Conservation (phyloP, 2,888 invertebrate species). For the Agonopterix subpropinquella region DNA sequence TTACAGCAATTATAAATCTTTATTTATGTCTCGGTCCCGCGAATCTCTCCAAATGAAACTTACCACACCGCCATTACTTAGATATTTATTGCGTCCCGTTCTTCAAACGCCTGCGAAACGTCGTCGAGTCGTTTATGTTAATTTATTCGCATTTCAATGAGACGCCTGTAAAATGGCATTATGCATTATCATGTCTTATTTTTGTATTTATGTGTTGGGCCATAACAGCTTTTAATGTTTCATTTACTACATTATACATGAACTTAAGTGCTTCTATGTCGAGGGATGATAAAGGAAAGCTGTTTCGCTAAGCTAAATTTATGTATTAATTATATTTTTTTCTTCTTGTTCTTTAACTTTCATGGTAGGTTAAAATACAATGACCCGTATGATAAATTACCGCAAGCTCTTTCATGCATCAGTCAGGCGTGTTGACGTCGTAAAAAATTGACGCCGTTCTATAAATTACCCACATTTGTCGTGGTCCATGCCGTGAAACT, state of each 20-base stretch:
- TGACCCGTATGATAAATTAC: no score
- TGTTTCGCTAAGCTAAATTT: no score
- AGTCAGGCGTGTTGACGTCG: neutral
- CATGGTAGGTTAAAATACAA: no score
- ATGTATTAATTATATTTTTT: no score
- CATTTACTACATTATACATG: conserved; percentile 2
- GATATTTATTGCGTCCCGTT: conserved; percentile 52
- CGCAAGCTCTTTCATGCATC: no score
- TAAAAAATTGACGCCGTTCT: neutral
- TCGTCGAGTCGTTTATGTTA: conserved; percentile 54
- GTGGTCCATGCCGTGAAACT: neutral
- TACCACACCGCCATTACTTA: conserved; percentile 35
- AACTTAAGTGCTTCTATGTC: neutral
- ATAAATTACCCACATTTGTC: conserved; percentile 1
- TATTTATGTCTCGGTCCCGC: conserved; percentile 31
- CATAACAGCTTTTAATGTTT: conserved; percentile 26
- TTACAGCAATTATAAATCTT: conserved; percentile 36
- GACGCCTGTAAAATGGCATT: conserved; percentile 50
- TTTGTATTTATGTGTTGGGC: conserved; percentile 30
- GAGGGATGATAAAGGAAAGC: no score
- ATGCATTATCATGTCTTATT: conserved; percentile 52
- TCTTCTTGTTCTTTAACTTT: no score
- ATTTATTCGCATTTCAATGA: conserved; percentile 68
- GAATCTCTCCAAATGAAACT: conserved; percentile 28
- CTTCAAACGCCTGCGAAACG: conserved; percentile 37